These are phyloP conservation scores for Odontomyia ornata DNA, from an alignment of 2,888 invertebrate genomes.

Conservation along the genomic window DNA sequence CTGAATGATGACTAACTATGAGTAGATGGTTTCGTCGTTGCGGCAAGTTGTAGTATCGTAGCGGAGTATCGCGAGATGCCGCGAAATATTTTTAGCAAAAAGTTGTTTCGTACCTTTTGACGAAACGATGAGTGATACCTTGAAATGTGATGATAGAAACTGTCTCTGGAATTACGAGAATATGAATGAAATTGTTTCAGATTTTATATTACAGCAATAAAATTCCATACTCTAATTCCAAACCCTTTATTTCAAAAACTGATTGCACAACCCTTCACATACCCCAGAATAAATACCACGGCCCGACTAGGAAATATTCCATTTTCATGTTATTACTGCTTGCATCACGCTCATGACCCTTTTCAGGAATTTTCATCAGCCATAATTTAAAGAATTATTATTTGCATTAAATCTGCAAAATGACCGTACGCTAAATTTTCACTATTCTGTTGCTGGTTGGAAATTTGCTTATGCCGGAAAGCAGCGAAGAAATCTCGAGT, in stretches of 20 bases:
- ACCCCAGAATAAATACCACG: neutral
- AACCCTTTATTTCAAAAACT: neutral
- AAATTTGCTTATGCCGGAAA: too few relatives aligned
- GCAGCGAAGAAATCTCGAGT: too few relatives aligned
- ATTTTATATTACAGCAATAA: too few relatives aligned
- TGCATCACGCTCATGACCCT: neutral
- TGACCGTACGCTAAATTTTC: neutral
- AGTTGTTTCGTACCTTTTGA: too few relatives aligned
- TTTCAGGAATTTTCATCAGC: slow-evolving; percentile 22
- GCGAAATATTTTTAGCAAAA: neutral
- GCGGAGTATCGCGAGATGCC: neutral
- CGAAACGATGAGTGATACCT: too few relatives aligned
- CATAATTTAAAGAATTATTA: slow-evolving; percentile 39
- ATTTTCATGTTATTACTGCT: slow-evolving; percentile 10
- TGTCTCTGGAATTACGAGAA: too few relatives aligned
- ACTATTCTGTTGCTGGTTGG: too few relatives aligned
- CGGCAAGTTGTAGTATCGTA: neutral
- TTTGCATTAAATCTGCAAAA: slow-evolving; percentile 34
- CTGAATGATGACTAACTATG: slow-evolving; percentile 15
- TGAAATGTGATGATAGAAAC: too few relatives aligned
- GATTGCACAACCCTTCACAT: neutral
- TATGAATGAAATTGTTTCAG: too few relatives aligned
- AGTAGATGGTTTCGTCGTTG: neutral
- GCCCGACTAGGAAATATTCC: neutral
- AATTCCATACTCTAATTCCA: too few relatives aligned